A percentile compares a stretch with the other conserved stretches of the same genome.
Evolutionary conservation across 2,888 invertebrate genomes (phyloP).

Genomic region (Lithophane leautieri): DNA sequence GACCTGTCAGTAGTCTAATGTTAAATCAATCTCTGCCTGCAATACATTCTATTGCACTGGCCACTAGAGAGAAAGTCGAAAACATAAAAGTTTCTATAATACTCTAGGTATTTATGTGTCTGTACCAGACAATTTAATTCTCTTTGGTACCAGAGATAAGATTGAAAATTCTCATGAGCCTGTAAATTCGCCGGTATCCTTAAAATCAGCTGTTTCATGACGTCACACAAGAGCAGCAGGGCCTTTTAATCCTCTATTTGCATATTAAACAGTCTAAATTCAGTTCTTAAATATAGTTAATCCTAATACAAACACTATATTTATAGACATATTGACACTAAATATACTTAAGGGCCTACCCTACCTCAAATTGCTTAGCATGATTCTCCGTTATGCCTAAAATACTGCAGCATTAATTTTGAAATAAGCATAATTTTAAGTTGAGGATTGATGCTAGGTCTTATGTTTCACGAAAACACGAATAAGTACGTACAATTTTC

Average conservation of each 20-base stretch:
- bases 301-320: conserved; percentile 8
- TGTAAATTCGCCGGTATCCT: not conserved
- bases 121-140: no score
- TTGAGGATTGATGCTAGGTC: no score
- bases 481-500: no score
- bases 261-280: conserved; percentile 7
- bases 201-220: not conserved
- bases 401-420: no score
- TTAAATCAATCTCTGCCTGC: not conserved
- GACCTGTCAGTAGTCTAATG: not conserved
- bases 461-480: no score
- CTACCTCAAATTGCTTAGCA: no score
- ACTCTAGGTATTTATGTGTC: not conserved
- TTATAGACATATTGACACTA: not conserved
- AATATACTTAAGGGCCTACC: not conserved
- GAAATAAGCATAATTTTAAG: no score
- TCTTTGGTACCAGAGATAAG: no score
- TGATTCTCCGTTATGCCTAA: no score
- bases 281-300: not conserved
- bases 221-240: not conserved
- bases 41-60: no score
- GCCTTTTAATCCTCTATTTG: conserved; percentile 2
- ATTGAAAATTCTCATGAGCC: not conserved
- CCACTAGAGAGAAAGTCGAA: not conserved
- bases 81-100: not conserved